A percentile compares a stretch with the other conserved stretches of the same genome.
phyloP scores from a whole-genome alignment of 2,113 vertebrate species.

The Zosterops japonicus region DNA sequence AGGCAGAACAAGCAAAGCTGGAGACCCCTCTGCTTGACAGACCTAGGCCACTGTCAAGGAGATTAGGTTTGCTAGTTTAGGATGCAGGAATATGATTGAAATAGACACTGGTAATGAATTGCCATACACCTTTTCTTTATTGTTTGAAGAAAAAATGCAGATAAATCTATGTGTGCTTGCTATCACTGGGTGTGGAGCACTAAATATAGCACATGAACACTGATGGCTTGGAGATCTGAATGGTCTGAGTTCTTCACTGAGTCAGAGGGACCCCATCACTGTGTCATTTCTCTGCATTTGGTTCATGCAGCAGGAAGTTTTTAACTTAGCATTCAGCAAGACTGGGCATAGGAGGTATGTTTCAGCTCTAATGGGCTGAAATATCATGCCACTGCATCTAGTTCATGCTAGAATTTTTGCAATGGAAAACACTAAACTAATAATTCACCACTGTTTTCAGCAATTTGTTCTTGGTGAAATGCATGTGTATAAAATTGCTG shows the following conservation, averaged over 20 bases:
- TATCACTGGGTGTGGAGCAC: not conserved
- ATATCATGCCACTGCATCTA: not conserved
- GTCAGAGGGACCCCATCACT: not conserved
- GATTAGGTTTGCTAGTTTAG: not conserved
- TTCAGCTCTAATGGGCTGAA: not conserved
- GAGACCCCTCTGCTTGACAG: not conserved
- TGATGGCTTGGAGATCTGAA: not conserved
- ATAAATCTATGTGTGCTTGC: not conserved
- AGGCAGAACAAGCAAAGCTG: not conserved
- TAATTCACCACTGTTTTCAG: not conserved
- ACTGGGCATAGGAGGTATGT: not conserved
- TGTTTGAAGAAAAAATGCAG: not conserved
- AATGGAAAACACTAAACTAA: not conserved
- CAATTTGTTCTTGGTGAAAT: not conserved
- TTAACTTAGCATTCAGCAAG: not conserved
- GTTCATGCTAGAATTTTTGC: not conserved
- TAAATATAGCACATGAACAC: not conserved
- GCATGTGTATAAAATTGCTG: not conserved
- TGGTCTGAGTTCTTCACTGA: not conserved
- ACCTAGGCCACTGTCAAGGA: not conserved
- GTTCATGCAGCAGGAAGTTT: not conserved
- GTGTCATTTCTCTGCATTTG: not conserved
- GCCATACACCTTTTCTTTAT: not conserved
- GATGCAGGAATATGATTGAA: not conserved
- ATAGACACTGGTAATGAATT: not conserved